Percentiles rank a stretch among this genome's conserved stretches.
phyloP scores from a whole-genome alignment of 2,113 vertebrate species.

The Macaca fascicularis region DNA sequence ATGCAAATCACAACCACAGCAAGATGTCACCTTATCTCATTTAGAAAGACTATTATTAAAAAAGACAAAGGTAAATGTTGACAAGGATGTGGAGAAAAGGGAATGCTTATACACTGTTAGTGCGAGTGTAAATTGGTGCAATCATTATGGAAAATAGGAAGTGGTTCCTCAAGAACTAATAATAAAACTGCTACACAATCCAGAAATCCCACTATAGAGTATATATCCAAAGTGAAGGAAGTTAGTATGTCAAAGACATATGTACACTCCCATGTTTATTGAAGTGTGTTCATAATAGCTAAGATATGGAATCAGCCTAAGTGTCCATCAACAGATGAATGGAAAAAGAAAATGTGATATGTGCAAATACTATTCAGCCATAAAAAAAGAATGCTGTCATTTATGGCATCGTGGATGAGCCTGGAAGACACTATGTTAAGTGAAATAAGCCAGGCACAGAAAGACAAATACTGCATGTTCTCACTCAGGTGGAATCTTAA shows the following conservation, averaged over 20 bases:
- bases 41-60: background rate
- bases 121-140: background rate
- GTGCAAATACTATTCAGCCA: background rate
- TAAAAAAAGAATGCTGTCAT: background rate
- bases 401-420: background rate
- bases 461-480: background rate
- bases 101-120: background rate
- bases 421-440: background rate
- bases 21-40: background rate
- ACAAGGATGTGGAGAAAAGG: background rate
- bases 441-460: background rate
- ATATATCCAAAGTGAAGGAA: background rate
- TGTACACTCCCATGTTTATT: background rate
- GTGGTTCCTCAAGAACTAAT: background rate
- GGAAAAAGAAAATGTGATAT: background rate
- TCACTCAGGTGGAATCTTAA: background rate
- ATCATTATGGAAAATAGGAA: background rate
- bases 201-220: background rate
- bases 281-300: background rate
- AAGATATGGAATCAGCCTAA: background rate
- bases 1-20: background rate
- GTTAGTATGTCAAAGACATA: background rate
- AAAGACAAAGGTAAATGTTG: background rate
- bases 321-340: background rate
- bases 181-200: no score